Percentiles rank a stretch among this genome's conserved stretches.
Evolutionary conservation across 2,888 invertebrate species (phyloP).

Genomic region (Hemicrepidius hirtus): DNA sequence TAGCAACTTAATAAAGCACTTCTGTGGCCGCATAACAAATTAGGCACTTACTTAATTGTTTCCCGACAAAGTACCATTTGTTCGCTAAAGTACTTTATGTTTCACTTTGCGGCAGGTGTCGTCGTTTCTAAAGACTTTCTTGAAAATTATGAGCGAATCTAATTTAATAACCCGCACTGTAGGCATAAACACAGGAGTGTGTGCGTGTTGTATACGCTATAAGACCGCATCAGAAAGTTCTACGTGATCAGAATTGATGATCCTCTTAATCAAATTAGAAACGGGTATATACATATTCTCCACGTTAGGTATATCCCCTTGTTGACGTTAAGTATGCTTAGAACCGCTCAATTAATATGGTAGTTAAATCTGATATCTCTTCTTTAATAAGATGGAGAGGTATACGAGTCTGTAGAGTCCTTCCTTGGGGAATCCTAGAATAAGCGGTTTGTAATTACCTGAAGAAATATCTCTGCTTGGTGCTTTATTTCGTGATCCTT

Average conservation of each 20-base stretch:
- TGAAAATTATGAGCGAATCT: conserved; percentile 53
- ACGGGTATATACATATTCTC: conserved; percentile 13
- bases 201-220: conserved; percentile 9
- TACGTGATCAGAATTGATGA: conserved; percentile 50
- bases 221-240: conserved; percentile 40
- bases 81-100: conserved; percentile 45
- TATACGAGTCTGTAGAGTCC: too few species aligned
- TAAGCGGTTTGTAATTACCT: too few species aligned
- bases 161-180: conserved; percentile 49
- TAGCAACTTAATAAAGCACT: conserved; percentile 52
- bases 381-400: conserved; percentile 4
- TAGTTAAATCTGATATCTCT: neutral
- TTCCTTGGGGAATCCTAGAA: too few species aligned
- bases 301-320: neutral
- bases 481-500: neutral
- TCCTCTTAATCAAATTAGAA: conserved; percentile 42
- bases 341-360: conserved; percentile 16
- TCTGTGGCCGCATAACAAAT: conserved; percentile 54
- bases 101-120: conserved; percentile 54
- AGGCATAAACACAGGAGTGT: conserved; percentile 26
- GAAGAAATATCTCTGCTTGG: too few species aligned
- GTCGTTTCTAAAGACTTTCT: conserved; percentile 51
- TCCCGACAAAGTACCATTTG: conserved; percentile 50
- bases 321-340: conserved; percentile 12
- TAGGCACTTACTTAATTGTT: conserved; percentile 57